Evolutionary conservation across 2,888 invertebrate genomes (phyloP).

Genomic region (Eustalomyia histrio): DNA sequence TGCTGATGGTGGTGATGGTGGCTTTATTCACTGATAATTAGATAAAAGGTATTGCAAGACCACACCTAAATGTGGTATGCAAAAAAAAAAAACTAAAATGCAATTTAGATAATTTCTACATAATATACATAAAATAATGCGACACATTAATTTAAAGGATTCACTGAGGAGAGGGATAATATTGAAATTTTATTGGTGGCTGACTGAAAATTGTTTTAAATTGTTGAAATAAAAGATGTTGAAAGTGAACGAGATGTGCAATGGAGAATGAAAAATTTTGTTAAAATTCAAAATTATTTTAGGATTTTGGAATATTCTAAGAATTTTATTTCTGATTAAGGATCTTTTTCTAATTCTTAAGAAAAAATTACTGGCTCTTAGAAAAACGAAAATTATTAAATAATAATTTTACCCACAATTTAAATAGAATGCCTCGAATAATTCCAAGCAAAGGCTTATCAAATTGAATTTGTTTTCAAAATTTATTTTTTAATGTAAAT

Average conservation of each 20-base stretch:
- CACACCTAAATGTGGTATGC: slow-evolving; percentile 50
- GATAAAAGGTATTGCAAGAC: slow-evolving; percentile 51
- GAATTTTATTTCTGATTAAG: too few species aligned
- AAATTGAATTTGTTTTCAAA: too few species aligned
- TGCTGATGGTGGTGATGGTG: slow-evolving; percentile 29
- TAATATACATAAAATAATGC: slow-evolving; percentile 28
- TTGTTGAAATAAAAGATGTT: not conserved
- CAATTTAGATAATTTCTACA: slow-evolving; percentile 49
- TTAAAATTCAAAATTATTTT: too few species aligned
- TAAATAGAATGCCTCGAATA: too few species aligned
- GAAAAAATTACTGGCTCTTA: too few species aligned
- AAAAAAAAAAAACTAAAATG: slow-evolving; percentile 17
- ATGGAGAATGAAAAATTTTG: too few species aligned
- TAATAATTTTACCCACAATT: too few species aligned
- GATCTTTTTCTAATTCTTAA: too few species aligned
- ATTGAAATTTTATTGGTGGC: not conserved
- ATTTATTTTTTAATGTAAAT: too few species aligned
- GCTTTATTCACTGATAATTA: slow-evolving; percentile 49
- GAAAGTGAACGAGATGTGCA: not conserved
- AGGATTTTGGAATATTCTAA: too few species aligned
- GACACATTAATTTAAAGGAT: slow-evolving; percentile 1
- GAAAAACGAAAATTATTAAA: too few species aligned
- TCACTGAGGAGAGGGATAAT: not conserved
- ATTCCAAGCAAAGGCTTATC: too few species aligned
- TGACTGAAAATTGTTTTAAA: slow-evolving; percentile 2